phyloP scores from a whole-genome alignment of 2,113 vertebrate genomes.

The Thymallus thymallus region DNA sequence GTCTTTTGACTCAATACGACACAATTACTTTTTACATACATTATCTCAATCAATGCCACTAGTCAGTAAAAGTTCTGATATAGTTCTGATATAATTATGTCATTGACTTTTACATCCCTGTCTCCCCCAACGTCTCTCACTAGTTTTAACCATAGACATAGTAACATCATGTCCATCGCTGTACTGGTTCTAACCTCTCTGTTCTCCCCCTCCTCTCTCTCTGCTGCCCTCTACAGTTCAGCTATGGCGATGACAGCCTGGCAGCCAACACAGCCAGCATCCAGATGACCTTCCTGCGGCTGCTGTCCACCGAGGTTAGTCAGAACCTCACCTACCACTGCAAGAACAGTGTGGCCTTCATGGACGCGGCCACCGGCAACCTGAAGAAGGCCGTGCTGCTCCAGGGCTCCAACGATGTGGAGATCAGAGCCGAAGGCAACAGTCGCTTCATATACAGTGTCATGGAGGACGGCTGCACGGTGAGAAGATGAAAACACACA shows the following conservation, averaged over 20 bases:
- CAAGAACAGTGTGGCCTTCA: conserved; percentile 94
- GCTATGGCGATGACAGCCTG: conserved; percentile 88
- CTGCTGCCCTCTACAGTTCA: conserved; percentile 76
- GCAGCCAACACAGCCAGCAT: conserved; percentile 89
- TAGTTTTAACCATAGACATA: background rate
- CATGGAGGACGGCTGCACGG: conserved; percentile 93
- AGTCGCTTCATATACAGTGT: conserved; percentile 94
- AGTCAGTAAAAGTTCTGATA: too few species aligned
- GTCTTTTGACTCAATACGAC: too few species aligned
- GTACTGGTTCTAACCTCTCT: too few species aligned
- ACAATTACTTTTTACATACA: too few species aligned
- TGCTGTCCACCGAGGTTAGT: conserved; percentile 89
- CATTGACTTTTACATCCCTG: too few species aligned
- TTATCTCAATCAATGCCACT: too few species aligned
- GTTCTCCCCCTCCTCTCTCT: accelerated
- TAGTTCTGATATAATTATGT: too few species aligned
- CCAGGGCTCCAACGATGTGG: conserved; percentile 93
- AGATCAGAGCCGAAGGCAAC: conserved; percentile 95
- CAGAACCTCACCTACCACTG: conserved; percentile 99
- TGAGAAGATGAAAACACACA: conserved; percentile 55
- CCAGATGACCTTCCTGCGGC: conserved; percentile 97
- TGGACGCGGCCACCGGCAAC: conserved; percentile 85
- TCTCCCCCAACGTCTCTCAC: background rate
- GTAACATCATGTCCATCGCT: too few species aligned
- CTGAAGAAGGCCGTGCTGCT: conserved; percentile 93